Evolutionary conservation across 1,140 invertebrate genomes (phyloP), one percentile per base, ranked within the genome.

Genomic region (Drosophila teissieri): DNA sequence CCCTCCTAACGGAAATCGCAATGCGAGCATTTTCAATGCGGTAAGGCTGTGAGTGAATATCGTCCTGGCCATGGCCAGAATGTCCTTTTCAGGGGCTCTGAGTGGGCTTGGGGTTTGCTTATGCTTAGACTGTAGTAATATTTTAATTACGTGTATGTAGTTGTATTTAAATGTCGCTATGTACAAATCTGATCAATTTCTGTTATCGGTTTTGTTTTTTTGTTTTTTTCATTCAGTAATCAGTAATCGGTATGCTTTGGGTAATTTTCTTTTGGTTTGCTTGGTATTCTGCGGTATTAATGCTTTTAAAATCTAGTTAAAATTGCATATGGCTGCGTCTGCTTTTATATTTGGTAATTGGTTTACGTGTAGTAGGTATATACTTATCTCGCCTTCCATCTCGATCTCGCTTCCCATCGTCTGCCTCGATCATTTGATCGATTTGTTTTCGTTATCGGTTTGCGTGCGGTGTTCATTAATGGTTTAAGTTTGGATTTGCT

Each of bases 281-380:
- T 58, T 75, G 60, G 61, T 82, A 74, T 68, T 82, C 77, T 88
- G 84, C 77, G 57, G 77, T 89, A 90, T 90, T 88, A 88, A 88
- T 88, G 84, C 84, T 78, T 70, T 88, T 88, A 89, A 88, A 89
- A 89, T 88, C 84, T 88, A 88, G 84, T 88, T 89, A 84, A 88
- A 88, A 89, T 73, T 88, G 84, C 84, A 89, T 89, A 88, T 88
- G 75, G 75, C 79, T 86, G 83, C 83, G 74, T 89, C 61, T 89
- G 76, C 77, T 78, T 89, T 81, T 88, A 85, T 88, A 85, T 72
- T 85, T 82, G 68, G 74, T 85, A 79, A 84, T 79, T 83, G 65
- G 72, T 78, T 85, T 82, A 80, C 72, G 77, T 85, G 79, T 85
- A 81, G 74, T 78, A 85, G 79, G 77, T 83, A 81, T 86, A 81